Evolutionary conservation across 2,888 invertebrate species (phyloP).

Genomic region (Philopedon plagiatum): DNA sequence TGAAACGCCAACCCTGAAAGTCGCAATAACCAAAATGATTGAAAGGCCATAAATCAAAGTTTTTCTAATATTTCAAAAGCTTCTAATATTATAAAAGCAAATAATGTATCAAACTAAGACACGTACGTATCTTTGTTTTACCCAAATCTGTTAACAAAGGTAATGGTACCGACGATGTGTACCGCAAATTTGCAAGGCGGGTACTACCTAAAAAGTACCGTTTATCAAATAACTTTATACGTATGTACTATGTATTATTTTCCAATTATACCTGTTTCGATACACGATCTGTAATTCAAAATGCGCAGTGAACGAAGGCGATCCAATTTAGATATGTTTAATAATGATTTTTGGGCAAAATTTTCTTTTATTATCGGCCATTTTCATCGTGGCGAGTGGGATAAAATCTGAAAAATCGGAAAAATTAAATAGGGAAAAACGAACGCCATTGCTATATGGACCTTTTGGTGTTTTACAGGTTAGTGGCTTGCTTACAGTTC

Average conservation of each 20-base stretch:
- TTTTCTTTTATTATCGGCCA: not conserved
- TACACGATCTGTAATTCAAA: not conserved
- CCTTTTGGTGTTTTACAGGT: constrained; percentile 38
- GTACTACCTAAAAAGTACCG: not conserved
- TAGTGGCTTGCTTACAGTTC: not conserved
- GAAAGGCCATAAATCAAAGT: too few species aligned
- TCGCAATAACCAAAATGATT: too few species aligned
- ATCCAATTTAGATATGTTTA: not conserved
- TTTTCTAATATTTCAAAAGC: too few species aligned
- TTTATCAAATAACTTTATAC: constrained; percentile 15
- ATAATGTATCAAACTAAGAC: not conserved
- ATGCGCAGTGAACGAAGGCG: not conserved
- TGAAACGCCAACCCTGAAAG: too few species aligned
- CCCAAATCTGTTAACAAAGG: not conserved
- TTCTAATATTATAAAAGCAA: not conserved
- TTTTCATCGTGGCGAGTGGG: not conserved
- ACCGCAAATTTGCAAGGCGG: not conserved
- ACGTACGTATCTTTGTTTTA: not conserved
- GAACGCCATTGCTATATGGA: constrained; percentile 29
- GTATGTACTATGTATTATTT: too few species aligned
- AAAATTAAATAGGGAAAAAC: constrained; percentile 25
- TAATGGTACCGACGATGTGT: not conserved
- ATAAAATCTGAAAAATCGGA: not conserved
- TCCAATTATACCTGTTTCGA: constrained; percentile 5
- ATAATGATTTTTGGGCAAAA: constrained; percentile 3